Evolutionary conservation across 1,140 invertebrate genomes (phyloP).

Genomic region (Platyura marginata): DNA sequence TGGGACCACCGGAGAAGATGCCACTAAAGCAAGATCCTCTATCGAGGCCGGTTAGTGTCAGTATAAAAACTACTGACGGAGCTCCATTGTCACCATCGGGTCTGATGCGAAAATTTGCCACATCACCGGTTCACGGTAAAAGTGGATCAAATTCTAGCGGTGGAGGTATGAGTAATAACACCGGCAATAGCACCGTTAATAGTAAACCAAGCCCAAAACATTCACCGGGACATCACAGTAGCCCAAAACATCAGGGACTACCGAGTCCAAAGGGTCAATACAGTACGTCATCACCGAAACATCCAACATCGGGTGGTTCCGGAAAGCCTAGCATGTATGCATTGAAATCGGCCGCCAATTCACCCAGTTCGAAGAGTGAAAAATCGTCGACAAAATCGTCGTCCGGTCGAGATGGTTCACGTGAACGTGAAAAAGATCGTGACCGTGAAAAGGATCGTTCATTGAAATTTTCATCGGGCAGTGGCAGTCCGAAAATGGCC

Average conservation of each 20-base stretch:
- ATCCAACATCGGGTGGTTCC: conserved; percentile 41
- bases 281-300: conserved; percentile 54
- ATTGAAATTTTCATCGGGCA: conserved; percentile 18
- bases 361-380: conserved; percentile 23
- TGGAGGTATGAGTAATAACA: background rate
- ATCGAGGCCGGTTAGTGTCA: conserved; percentile 37
- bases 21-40: conserved; percentile 35
- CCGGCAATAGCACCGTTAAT: background rate
- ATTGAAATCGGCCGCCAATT: conserved; percentile 57
- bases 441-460: conserved; percentile 14
- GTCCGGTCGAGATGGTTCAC: conserved; percentile 24
- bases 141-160: conserved; percentile 31
- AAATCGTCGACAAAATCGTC: conserved; percentile 26
- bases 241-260: conserved; percentile 47
- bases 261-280: conserved; percentile 40
- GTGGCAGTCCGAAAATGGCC: conserved; percentile 46
- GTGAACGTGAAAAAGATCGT: conserved; percentile 13
- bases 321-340: conserved; percentile 79
- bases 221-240: conserved; percentile 51
- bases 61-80: conserved; percentile 50
- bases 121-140: conserved; percentile 42
- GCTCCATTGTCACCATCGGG: conserved; percentile 28
- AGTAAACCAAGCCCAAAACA: conserved; percentile 47
- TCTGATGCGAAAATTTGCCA: conserved; percentile 41
- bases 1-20: conserved; percentile 69